phyloP scores from a whole-genome alignment of 2,888 invertebrate genomes.

The Blastobasis adustella region DNA sequence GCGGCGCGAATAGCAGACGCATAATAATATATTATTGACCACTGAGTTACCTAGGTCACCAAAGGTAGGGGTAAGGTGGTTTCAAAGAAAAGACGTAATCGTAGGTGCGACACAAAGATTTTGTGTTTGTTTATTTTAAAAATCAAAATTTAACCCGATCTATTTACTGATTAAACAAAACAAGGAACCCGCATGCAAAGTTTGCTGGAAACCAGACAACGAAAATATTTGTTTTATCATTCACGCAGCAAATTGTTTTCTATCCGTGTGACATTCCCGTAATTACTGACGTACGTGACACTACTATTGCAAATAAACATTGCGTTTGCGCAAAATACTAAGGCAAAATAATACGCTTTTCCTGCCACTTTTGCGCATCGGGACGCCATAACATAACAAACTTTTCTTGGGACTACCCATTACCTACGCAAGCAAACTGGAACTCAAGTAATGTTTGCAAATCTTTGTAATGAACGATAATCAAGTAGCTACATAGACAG shows the following conservation, averaged over 20 bases:
- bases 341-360: constrained; percentile 12
- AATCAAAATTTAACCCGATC: too few species aligned
- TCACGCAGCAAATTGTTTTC: neutral
- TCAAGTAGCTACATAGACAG: too few species aligned
- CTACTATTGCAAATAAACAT: constrained; percentile 21
- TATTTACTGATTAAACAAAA: too few species aligned
- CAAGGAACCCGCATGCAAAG: too few species aligned
- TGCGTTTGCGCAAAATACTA: neutral
- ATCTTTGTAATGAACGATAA: neutral
- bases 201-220: neutral
- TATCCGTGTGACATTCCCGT: constrained; percentile 1
- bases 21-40: too few species aligned
- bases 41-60: too few species aligned
- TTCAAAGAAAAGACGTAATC: too few species aligned
- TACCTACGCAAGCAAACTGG: neutral
- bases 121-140: too few species aligned
- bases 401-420: neutral
- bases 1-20: too few species aligned
- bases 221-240: neutral
- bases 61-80: too few species aligned
- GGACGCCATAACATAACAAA: neutral
- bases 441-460: neutral
- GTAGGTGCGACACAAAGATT: too few species aligned
- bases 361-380: constrained; percentile 12
- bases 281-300: constrained; percentile 32